phyloP scores from a whole-genome alignment of 2,888 invertebrate genomes.

The Torymus auratus region DNA sequence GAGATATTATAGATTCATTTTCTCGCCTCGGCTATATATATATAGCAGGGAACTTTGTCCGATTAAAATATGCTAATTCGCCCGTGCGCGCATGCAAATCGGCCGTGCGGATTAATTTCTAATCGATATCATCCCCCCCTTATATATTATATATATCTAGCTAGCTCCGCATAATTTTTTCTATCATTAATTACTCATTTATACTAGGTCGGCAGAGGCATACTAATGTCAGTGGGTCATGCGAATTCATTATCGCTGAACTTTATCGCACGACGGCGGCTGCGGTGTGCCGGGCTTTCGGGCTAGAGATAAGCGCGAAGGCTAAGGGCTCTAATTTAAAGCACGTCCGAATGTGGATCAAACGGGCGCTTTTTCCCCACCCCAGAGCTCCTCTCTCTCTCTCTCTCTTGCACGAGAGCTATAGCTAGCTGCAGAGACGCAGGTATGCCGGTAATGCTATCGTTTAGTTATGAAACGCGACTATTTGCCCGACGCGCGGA shows the following conservation, averaged over 20 bases:
- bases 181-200: conserved; percentile 53
- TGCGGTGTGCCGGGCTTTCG: not conserved
- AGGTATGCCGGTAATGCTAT: not conserved
- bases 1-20: too few relatives aligned
- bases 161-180: conserved; percentile 29
- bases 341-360: conserved; percentile 46
- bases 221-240: conserved; percentile 54
- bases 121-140: conserved; percentile 24
- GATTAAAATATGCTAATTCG: conserved; percentile 43
- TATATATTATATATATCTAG: too few relatives aligned
- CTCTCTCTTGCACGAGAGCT: too few relatives aligned
- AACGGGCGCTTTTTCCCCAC: conserved; percentile 31
- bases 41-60: conserved; percentile 2
- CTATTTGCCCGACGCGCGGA: not conserved
- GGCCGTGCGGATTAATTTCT: conserved; percentile 29
- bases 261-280: conserved; percentile 36
- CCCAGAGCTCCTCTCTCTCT: too few relatives aligned
- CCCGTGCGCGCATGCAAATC: conserved; percentile 3
- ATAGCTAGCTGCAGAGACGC: too few relatives aligned
- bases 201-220: conserved; percentile 41
- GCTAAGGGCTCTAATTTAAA: conserved; percentile 47
- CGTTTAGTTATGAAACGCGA: conserved; percentile 20
- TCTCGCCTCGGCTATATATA: too few relatives aligned
- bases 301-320: conserved; percentile 34
- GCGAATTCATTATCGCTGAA: conserved; percentile 53